Conservation (phyloP, 2,797 vertebrate species). For the Myoxocephalus aenaeus region DNA sequence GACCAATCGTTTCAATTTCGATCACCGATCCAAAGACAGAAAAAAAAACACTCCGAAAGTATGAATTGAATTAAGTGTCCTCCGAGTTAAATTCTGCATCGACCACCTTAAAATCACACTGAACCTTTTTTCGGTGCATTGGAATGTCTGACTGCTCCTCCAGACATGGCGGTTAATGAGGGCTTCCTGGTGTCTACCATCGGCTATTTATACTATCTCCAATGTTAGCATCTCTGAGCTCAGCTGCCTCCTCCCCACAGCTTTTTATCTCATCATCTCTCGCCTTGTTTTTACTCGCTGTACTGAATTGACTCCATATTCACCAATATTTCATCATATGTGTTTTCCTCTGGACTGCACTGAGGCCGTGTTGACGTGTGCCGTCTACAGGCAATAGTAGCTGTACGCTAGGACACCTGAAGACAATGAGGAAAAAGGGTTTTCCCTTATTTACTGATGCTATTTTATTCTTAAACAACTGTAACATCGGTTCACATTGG, state of each 20-base stretch:
- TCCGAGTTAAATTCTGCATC: constrained; percentile 13
- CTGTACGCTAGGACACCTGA: background rate
- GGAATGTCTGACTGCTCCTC: constrained; percentile 47
- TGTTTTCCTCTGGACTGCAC: background rate
- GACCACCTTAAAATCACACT: constrained; percentile 27
- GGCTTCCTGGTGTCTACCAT: constrained; percentile 51
- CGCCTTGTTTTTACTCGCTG: constrained; percentile 3
- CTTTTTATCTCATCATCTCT: constrained; percentile 47
- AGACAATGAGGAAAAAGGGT: background rate
- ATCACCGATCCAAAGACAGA: background rate
- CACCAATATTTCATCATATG: constrained; percentile 4
- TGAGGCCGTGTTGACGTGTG: background rate
- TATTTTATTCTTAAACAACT: background rate
- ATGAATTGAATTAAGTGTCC: background rate
- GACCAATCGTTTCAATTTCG: background rate
- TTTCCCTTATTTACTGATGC: background rate
- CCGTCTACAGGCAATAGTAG: background rate
- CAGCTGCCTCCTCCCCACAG: constrained; percentile 37
- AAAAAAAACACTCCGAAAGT: background rate
- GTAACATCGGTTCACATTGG: background rate
- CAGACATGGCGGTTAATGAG: constrained; percentile 62
- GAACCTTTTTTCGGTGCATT: constrained; percentile 14
- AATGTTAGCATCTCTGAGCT: constrained; percentile 57
- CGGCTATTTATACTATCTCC: constrained; percentile 53
- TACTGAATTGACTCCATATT: background rate